phyloP scores from a whole-genome alignment of 1,140 invertebrate species.

The Leptonema lineaticorne region DNA sequence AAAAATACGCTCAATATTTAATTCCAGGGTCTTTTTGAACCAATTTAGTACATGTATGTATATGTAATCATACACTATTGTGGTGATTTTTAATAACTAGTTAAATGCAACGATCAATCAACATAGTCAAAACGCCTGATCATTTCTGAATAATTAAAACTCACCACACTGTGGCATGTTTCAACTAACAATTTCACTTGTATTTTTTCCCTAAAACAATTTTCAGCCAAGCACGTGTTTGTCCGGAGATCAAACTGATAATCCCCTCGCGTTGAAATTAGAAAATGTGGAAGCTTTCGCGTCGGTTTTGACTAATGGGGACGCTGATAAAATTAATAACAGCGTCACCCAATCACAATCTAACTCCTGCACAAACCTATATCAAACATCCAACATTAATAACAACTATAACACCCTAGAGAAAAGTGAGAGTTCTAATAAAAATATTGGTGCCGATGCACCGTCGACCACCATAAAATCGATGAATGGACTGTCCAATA shows the following conservation, averaged over 20 bases:
- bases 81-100: no score
- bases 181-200: slow-evolving; percentile 36
- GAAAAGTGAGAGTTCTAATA: slow-evolving; percentile 15
- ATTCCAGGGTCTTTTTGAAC: no score
- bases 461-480: slow-evolving; percentile 6
- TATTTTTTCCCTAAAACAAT: slow-evolving; percentile 34
- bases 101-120: no score
- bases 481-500: slow-evolving; percentile 8
- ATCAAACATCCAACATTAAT: slow-evolving; percentile 27
- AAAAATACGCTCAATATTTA: no score
- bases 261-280: slow-evolving; percentile 31
- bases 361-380: slow-evolving; percentile 27
- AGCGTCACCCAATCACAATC: slow-evolving; percentile 2
- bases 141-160: no score
- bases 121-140: no score
- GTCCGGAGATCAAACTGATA: slow-evolving; percentile 32
- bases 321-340: slow-evolving; percentile 29
- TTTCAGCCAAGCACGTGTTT: no score
- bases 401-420: slow-evolving; percentile 26
- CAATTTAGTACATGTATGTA: no score
- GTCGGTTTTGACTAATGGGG: slow-evolving; percentile 32
- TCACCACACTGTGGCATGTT: no score
- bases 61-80: no score
- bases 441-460: neutral
- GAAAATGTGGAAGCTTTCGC: slow-evolving; percentile 39